phyloP scores from a whole-genome alignment of 2,888 invertebrate species.

The Melanotus villosus region DNA sequence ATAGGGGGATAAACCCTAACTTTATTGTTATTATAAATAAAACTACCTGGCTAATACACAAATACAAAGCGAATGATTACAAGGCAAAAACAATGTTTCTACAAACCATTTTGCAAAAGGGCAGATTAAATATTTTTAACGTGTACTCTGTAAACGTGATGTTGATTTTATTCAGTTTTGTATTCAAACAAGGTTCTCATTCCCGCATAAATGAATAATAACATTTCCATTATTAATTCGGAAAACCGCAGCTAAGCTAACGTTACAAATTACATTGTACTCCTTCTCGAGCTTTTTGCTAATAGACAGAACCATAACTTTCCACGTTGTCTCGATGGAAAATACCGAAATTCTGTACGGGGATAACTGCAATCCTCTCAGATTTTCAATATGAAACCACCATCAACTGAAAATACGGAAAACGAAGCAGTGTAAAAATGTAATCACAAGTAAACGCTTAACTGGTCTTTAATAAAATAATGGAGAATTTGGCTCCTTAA shows the following conservation, averaged over 20 bases:
- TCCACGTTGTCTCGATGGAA: constrained; percentile 14
- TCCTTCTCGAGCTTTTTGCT: constrained; percentile 46
- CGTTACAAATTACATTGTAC: constrained; percentile 46
- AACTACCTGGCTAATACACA: constrained; percentile 2
- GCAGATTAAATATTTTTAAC: constrained; percentile 46
- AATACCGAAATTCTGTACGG: neutral
- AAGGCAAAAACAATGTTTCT: neutral
- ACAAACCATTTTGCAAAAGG: constrained; percentile 35
- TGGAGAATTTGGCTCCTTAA: neutral
- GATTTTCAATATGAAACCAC: constrained; percentile 5
- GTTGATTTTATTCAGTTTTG: constrained; percentile 48
- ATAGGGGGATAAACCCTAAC: neutral
- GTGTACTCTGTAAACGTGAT: constrained; percentile 43
- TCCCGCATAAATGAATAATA: constrained; percentile 51
- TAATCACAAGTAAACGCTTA: neutral
- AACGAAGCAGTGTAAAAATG: constrained; percentile 11
- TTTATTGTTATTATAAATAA: constrained; percentile 14
- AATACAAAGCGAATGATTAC: neutral
- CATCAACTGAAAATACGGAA: constrained; percentile 6
- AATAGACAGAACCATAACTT: constrained; percentile 34
- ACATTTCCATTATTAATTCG: constrained; percentile 50
- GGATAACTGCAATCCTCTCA: constrained; percentile 12
- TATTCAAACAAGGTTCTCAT: constrained; percentile 46
- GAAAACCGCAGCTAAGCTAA: constrained; percentile 50
- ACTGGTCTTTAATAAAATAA: constrained; percentile 14